Base-by-base conservation (phyloP, 2,797 vertebrate species). In the Pangasius larnaudii region DNA sequence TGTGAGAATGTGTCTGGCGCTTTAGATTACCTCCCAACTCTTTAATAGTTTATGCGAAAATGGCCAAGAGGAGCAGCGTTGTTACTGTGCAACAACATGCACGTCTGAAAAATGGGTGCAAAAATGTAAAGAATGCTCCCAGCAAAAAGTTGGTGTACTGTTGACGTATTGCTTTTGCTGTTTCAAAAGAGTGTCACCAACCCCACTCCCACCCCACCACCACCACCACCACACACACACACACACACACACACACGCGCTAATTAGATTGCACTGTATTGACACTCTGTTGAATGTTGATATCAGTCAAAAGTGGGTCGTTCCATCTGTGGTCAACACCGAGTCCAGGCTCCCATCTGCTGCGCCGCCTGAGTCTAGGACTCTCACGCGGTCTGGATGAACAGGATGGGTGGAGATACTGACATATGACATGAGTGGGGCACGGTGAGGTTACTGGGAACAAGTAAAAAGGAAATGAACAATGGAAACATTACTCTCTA, bases 271-370 rank as follows among this genome's bases (percentile, higher is more conserved):
- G 33, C 75, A 46, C 51, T 69, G 18, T 39, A 53, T 5, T 51
- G 56, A 89, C 71, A 19, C 65, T 19, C 10, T 58, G 59, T 65
- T 74, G 30, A 85, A 81, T 87, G 63, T 56, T 87, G 74, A 72
- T 56, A 87, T 89, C 61, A 81, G 56, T 80, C 75, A 87, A 87
- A 87, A 84, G 30, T 80, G 42, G 74, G 75, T 87, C 42, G 82
- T n/a, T 87, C 86, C 82, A 85, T 87, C 86, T 87, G 86, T 75
- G 82, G 42, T 33, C 65, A 85, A 87, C 74, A 42, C 63, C 5
- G 63, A 30, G 63, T 53, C n/a, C 86, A 87, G 81, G 46, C 81
- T 87, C 85, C 69, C 88, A 89, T 89, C 88, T 87, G 88, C 81
- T 80, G 30, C 69, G 14, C 82, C 30, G n/a, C 39, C 80, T 72